phyloP scores from a whole-genome alignment of 2,113 vertebrate genomes.

The Lethenteron camtschaticum region DNA sequence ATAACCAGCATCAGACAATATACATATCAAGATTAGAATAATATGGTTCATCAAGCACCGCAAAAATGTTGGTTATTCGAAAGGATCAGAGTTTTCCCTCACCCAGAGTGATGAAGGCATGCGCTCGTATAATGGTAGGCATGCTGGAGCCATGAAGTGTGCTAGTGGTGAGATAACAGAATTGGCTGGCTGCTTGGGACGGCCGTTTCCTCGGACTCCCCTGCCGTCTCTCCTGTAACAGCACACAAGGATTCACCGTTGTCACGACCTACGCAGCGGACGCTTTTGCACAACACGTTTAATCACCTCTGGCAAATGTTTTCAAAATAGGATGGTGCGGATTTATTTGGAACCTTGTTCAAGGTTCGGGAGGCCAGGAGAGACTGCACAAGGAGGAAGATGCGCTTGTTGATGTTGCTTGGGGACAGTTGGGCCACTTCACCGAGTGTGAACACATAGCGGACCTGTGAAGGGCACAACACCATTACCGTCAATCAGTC shows the following conservation, averaged over 20 bases:
- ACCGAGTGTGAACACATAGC: conserved; percentile 59
- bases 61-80: no score
- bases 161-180: conserved; percentile 25
- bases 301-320: no score
- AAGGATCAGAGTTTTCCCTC: background rate
- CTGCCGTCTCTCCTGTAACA: no score
- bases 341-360: conserved; percentile 24
- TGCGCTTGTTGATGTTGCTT: conserved; percentile 31
- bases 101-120: conserved; percentile 69
- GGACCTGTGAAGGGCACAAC: conserved; percentile 32
- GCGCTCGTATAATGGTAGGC: conserved; percentile 44
- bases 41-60: no score
- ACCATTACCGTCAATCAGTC: background rate
- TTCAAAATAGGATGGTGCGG: no score
- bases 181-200: no score
- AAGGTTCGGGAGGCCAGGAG: conserved; percentile 32
- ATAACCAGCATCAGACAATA: no score
- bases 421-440: conserved; percentile 56
- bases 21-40: no score
- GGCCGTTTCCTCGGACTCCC: no score
- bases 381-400: conserved; percentile 62
- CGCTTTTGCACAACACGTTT: no score
- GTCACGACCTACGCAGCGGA: no score
- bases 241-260: no score
- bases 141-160: conserved; percentile 36